Percentiles rank a stretch among this genome's conserved stretches.
phyloP scores from a whole-genome alignment of 2,888 invertebrate genomes.

The Folsomia candida region DNA sequence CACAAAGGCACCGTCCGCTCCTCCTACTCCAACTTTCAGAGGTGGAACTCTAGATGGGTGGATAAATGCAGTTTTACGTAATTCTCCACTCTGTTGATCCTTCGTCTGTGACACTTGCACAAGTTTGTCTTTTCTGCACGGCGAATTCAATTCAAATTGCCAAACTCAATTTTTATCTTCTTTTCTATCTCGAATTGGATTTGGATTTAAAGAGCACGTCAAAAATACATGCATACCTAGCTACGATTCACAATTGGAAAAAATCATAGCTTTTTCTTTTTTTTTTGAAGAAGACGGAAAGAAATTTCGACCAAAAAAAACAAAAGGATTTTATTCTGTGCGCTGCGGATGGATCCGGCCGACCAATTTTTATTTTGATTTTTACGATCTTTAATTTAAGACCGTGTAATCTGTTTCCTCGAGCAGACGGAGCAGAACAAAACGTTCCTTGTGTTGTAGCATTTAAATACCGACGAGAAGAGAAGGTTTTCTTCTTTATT shows the following conservation, averaged over 20 bases:
- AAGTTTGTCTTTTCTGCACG: too few species aligned
- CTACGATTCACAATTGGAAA: too few species aligned
- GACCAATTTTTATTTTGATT: background rate
- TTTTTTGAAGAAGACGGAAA: background rate
- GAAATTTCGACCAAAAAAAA: background rate
- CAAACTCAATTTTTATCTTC: background rate
- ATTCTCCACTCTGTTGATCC: background rate
- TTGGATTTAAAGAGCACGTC: background rate
- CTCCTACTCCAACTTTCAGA: background rate
- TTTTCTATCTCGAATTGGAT: background rate
- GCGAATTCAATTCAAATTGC: background rate
- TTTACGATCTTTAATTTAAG: constrained; percentile 11
- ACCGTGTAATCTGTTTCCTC: background rate
- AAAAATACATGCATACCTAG: too few species aligned
- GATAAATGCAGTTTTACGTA: background rate
- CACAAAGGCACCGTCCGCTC: background rate
- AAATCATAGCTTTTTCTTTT: background rate
- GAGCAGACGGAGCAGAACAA: background rate
- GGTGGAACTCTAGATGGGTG: too few species aligned
- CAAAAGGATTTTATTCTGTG: background rate
- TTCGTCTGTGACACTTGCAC: background rate
- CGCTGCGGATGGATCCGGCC: background rate
- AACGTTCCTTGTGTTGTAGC: background rate
- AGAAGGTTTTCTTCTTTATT: background rate
- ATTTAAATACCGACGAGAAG: background rate